Base-by-base conservation (phyloP, 2,888 invertebrate species). In the Apodemia duryi region DNA sequence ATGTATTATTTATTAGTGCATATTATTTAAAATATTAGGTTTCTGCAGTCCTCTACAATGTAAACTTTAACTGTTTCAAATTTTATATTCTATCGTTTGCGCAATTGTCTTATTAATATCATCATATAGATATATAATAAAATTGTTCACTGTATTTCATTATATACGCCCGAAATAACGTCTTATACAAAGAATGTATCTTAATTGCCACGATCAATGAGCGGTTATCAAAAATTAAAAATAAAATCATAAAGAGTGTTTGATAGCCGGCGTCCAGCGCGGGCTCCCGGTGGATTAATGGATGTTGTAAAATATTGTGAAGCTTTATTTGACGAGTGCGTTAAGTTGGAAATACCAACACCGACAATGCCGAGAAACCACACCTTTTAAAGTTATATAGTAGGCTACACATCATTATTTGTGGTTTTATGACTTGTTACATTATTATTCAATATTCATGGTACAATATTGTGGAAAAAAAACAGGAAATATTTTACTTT, bases 201-300 rank as follows among this genome's bases (percentile, higher is more conserved):
- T 54, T 54, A 54, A 54, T 54, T 29, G 11, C 54, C 3, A 4
- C 46, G 46, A 46, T 57, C 54, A 32, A 57, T 57, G 54, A 29
- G 29, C 29, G 11, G 54, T 57, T 57, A 57, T 57, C 57, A 57
- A 32, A 54, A 57, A 57, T 57, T 68, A 68, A 65, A 70, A 67
- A 70, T 67, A 65, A 68, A 69, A 68, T 57, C 51, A 65, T 70
- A 66, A 65, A 63, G 61, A 63, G 43, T 57, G 57, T 70, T 69
- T 67, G 69, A 69, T 70, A 57, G 69, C 62, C 69, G 49, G 68
- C 67, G 67, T 68, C 11, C 43, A 67, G 66, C 64, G 49, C 61
- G 11, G 52, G 63, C 60, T 65, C 41, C 63, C 64, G 21, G 57
- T 13, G 60, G 43, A 67, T 64, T 69, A 66, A 70, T 69, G 64